Evolutionary conservation across 2,888 invertebrate genomes (phyloP).

Genomic region (Gerosis bhagava): DNA sequence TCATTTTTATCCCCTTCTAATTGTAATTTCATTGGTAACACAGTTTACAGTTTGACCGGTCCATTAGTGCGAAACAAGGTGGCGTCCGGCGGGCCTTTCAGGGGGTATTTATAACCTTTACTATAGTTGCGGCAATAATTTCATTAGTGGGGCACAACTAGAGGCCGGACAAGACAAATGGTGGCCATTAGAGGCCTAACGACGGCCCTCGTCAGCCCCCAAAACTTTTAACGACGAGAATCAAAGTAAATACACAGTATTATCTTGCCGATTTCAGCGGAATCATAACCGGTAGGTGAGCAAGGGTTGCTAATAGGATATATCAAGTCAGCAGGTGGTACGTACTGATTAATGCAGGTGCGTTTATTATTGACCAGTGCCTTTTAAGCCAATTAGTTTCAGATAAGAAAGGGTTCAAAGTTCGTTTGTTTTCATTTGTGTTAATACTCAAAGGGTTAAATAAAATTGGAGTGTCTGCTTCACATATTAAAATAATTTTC

Average conservation of each 20-base stretch:
- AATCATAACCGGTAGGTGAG: slow-evolving; percentile 69
- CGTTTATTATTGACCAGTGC: slow-evolving; percentile 16
- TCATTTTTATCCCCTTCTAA: slow-evolving; percentile 77
- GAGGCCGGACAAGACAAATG: slow-evolving; percentile 82
- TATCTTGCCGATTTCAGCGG: slow-evolving; percentile 79
- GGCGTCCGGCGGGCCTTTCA: slow-evolving; percentile 71
- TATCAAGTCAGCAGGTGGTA: slow-evolving; percentile 56
- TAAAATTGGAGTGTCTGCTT: no score
- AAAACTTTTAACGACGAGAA: slow-evolving; percentile 82
- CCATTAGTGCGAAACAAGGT: slow-evolving; percentile 80
- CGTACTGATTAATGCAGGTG: slow-evolving; percentile 36
- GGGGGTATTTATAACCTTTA: slow-evolving; percentile 80
- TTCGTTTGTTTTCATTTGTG: no score
- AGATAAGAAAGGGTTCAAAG: no score
- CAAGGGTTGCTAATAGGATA: slow-evolving; percentile 69
- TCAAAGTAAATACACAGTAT: slow-evolving; percentile 80
- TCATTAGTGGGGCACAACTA: slow-evolving; percentile 81
- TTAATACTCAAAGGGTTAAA: no score
- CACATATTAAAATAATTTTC: no score
- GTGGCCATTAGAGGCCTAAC: slow-evolving; percentile 80
- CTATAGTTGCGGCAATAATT: slow-evolving; percentile 83
- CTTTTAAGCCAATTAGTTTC: slow-evolving; percentile 25
- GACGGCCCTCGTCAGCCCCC: slow-evolving; percentile 76
- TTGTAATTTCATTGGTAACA: slow-evolving; percentile 82
- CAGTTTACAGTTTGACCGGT: slow-evolving; percentile 82